Percentiles rank a stretch among this genome's conserved stretches.
These are phyloP conservation scores for Syrmaticus mikado DNA, from an alignment of 2,113 vertebrate genomes.

Conservation along the genomic window DNA sequence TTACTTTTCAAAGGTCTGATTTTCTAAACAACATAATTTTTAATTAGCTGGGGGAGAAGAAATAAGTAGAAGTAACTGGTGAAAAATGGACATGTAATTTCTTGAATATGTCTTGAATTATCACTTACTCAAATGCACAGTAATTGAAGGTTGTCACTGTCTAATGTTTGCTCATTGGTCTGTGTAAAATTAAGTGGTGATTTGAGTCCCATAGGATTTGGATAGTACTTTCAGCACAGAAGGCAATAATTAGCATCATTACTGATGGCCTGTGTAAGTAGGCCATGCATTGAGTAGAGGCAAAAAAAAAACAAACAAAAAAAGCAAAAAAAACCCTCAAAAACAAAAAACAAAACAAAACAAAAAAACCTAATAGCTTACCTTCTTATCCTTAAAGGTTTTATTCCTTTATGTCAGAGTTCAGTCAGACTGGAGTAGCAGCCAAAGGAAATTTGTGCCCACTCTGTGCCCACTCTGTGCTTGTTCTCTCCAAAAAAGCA, in stretches of 20 bases:
- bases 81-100: not conserved
- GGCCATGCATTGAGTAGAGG: not conserved
- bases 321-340: not conserved
- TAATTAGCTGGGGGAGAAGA: not conserved
- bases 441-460: not conserved
- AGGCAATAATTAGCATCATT: slow-evolving; percentile 28
- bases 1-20: not conserved
- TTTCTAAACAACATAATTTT: not conserved
- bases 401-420: not conserved
- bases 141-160: not conserved
- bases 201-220: not conserved
- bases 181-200: slow-evolving; percentile 14
- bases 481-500: slow-evolving; percentile 29
- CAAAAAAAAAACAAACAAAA: not conserved
- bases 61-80: not conserved
- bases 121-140: not conserved
- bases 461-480: not conserved
- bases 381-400: slow-evolving; percentile 4
- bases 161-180: not conserved
- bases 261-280: not conserved
- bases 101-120: not conserved
- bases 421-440: not conserved
- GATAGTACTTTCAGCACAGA: not conserved
- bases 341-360: too few relatives aligned
- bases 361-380: not conserved